Evolutionary conservation across 2,113 vertebrate species (phyloP).

Genomic region (Furnarius figulus): DNA sequence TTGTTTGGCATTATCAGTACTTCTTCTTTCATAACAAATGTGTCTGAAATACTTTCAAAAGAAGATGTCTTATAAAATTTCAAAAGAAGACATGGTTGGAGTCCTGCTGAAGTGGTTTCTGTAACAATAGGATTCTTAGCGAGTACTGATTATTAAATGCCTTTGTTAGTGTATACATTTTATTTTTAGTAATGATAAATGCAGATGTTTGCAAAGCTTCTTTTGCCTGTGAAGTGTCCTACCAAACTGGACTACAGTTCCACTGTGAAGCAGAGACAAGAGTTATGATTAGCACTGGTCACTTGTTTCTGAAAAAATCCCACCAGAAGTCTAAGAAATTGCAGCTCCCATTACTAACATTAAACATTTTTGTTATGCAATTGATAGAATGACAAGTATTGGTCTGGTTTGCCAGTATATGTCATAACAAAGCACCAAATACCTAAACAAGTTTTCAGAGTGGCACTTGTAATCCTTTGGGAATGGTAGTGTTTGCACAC

Average conservation of each 20-base stretch:
- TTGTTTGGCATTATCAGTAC: not conserved
- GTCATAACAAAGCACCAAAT: not conserved
- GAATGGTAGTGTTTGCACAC: not conserved
- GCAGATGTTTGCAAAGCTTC: not conserved
- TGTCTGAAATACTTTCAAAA: conserved; percentile 66
- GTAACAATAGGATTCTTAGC: not conserved
- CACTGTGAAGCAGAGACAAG: not conserved
- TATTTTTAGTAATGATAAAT: conserved; percentile 40
- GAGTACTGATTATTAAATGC: not conserved
- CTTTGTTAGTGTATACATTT: conserved; percentile 2
- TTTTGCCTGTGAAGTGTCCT: not conserved
- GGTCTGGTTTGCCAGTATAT: not conserved
- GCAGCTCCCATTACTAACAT: not conserved
- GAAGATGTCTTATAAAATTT: conserved; percentile 22
- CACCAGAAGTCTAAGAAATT: not conserved
- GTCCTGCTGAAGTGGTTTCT: conserved; percentile 17
- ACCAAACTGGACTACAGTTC: not conserved
- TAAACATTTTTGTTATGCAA: not conserved
- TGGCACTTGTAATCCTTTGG: not conserved
- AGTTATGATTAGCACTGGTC: not conserved
- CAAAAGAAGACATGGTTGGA: conserved; percentile 15
- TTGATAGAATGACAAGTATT: not conserved
- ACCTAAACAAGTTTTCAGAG: not conserved
- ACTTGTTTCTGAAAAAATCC: not conserved
- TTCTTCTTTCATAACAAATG: conserved; percentile 9